Evolutionary conservation across 2,113 vertebrate genomes (phyloP).

Genomic region (Hystrix brachyura): DNA sequence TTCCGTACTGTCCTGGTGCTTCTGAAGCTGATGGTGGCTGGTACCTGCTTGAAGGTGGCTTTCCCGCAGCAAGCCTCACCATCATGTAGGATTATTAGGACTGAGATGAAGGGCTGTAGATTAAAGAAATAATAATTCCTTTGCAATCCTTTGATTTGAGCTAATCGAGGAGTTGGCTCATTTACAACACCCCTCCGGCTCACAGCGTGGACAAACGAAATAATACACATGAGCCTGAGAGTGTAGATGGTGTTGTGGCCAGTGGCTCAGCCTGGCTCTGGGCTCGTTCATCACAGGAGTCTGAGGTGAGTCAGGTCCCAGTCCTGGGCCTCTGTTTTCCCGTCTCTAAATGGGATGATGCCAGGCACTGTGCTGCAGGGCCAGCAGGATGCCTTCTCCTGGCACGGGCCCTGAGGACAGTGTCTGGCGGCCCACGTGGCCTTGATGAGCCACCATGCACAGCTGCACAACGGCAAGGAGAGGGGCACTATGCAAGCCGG

Average conservation of each 20-base stretch:
- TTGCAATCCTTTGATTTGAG: neutral
- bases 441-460: neutral
- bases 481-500: rapidly evolving
- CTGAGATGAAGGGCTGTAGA: constrained; percentile 46
- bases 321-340: neutral
- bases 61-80: constrained; percentile 68
- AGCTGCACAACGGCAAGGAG: neutral
- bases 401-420: neutral
- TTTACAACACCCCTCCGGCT: neutral
- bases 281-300: neutral
- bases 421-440: neutral
- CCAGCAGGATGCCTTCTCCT: neutral
- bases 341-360: neutral
- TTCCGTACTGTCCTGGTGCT: rapidly evolving
- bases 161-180: constrained; percentile 58
- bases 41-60: constrained; percentile 66
- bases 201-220: neutral
- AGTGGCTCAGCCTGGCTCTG: neutral
- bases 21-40: constrained; percentile 66
- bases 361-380: neutral
- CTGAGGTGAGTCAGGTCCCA: neutral
- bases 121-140: neutral
- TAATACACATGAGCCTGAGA: neutral
- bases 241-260: rapidly evolving
- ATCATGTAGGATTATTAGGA: constrained; percentile 66